Evolutionary conservation across 30 jellyfish, hydroid and myxozoan species (phyloP).

Genomic region (Aurelia sp.): DNA sequence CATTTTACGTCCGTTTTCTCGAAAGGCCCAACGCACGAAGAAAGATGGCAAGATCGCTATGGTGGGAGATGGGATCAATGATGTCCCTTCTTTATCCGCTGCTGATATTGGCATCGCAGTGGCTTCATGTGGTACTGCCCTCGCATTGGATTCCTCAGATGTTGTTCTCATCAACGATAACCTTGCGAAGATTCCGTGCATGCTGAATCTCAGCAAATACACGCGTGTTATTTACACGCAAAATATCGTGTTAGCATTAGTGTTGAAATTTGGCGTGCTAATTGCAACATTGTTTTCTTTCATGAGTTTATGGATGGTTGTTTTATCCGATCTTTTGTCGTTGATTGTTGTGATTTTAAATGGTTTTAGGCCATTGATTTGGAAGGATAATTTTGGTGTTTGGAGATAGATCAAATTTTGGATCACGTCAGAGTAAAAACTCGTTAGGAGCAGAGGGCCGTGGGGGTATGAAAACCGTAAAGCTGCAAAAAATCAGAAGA

Average conservation of each 20-base stretch:
- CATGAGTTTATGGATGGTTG: conserved; percentile 57
- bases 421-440: not conserved
- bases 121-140: conserved; percentile 72
- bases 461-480: not conserved
- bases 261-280: conserved; percentile 36
- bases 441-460: not conserved
- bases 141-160: conserved; percentile 74
- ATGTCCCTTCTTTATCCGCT: conserved; percentile 72
- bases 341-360: conserved; percentile 52
- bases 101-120: conserved; percentile 89
- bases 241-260: conserved; percentile 43
- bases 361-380: conserved; percentile 72
- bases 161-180: conserved; percentile 67
- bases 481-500: too few species aligned
- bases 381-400: not conserved
- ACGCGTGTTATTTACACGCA: conserved; percentile 57
- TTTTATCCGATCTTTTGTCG: conserved; percentile 60
- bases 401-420: not conserved
- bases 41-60: conserved; percentile 27
- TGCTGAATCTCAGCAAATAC: conserved; percentile 23
- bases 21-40: conserved; percentile 1
- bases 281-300: conserved; percentile 11
- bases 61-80: conserved; percentile 87
- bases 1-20: not conserved
- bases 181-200: conserved; percentile 44